These are phyloP conservation scores for Rhagophthalmus giganteus DNA, from an alignment of 2,888 invertebrate genomes.

Conservation along the genomic window DNA sequence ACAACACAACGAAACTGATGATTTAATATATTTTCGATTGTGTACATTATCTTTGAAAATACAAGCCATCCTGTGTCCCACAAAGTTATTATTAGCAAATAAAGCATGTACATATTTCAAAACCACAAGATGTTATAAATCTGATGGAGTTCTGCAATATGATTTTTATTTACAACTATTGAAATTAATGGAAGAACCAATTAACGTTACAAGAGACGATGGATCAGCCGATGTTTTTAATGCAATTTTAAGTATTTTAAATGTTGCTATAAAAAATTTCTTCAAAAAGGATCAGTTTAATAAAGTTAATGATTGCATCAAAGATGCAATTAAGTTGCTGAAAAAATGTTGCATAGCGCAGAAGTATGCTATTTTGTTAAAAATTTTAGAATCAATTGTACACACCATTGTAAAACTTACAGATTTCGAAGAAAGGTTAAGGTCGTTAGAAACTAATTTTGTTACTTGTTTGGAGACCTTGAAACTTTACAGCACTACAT, in stretches of 20 bases:
- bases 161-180: conserved; percentile 2
- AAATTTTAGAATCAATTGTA: no score
- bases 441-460: no score
- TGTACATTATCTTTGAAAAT: conserved; percentile 5
- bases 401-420: not conserved
- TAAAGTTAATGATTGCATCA: conserved; percentile 8
- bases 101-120: conserved; percentile 7
- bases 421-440: conserved; percentile 6
- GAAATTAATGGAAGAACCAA: conserved; percentile 2
- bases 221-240: no score
- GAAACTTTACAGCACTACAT: not conserved
- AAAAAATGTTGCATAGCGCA: not conserved
- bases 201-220: not conserved
- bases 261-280: conserved; percentile 2
- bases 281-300: conserved; percentile 6
- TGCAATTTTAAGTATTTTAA: conserved; percentile 10
- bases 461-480: conserved; percentile 3
- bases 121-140: conserved; percentile 4
- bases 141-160: conserved; percentile 3
- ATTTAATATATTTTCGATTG: conserved; percentile 1
- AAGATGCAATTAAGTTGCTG: not conserved
- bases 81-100: conserved; percentile 1
- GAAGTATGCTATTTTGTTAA: no score
- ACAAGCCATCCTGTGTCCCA: conserved; percentile 1
- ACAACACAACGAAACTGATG: not conserved